Percentiles rank a stretch among this genome's conserved stretches.
Conservation (phyloP, 2,113 vertebrate species). For the Podilymbus podiceps region DNA sequence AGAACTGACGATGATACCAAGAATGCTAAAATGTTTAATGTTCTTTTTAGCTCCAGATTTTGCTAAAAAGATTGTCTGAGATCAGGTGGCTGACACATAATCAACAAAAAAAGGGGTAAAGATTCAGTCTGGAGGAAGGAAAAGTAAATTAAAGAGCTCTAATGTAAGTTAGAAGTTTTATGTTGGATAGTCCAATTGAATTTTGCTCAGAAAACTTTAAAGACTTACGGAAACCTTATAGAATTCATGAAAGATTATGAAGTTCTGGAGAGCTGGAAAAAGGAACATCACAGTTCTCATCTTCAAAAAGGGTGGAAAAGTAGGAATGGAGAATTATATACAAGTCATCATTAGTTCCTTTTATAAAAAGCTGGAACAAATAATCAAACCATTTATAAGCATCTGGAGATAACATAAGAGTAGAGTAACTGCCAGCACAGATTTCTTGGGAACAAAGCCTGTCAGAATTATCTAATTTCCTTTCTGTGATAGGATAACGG, state of each 20-base stretch:
- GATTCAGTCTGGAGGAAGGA: background rate
- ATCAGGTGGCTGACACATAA: background rate
- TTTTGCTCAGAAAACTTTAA: conserved; percentile 3
- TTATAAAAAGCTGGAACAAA: conserved; percentile 10
- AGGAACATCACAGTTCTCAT: background rate
- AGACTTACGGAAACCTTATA: background rate
- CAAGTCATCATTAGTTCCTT: background rate
- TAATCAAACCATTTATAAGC: conserved; percentile 23
- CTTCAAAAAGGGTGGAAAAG: background rate
- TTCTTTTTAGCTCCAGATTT: background rate
- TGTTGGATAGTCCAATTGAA: background rate
- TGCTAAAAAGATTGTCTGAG: background rate
- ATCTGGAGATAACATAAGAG: background rate
- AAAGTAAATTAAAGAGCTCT: background rate
- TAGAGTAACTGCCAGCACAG: background rate
- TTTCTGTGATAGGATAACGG: background rate
- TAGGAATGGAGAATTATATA: background rate
- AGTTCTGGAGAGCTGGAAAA: background rate
- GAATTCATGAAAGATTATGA: background rate
- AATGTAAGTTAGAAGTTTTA: background rate
- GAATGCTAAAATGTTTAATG: background rate
- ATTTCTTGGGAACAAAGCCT: conserved; percentile 7
- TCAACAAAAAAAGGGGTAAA: background rate
- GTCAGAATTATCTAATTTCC: conserved; percentile 25
- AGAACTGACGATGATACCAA: background rate